These are phyloP conservation scores for Willisornis vidua DNA, from an alignment of 2,113 vertebrate genomes.

Conservation along the genomic window DNA sequence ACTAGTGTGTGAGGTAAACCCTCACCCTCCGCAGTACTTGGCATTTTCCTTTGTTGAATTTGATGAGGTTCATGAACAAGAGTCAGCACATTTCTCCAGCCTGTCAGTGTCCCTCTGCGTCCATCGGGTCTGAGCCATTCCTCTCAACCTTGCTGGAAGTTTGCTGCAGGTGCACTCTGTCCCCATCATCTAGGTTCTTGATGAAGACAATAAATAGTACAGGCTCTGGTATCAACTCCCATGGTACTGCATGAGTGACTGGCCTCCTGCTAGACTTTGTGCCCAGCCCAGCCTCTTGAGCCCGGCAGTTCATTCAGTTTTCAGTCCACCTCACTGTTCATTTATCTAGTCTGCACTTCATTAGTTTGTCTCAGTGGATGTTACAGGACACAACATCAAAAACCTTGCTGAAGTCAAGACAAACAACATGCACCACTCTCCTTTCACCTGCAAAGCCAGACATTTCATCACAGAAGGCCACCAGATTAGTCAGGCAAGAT, in stretches of 20 bases:
- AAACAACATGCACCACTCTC: neutral
- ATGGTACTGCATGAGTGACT: neutral
- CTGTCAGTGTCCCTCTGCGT: neutral
- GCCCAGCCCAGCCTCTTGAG: neutral
- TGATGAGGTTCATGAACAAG: neutral
- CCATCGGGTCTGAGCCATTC: neutral
- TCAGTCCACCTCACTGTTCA: neutral
- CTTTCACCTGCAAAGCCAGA: neutral
- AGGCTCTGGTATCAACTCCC: accelerated
- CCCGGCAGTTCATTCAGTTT: neutral
- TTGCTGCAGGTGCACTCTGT: neutral
- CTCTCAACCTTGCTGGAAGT: neutral
- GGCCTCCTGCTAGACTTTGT: neutral
- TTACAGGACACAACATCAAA: neutral
- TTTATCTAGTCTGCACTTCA: neutral
- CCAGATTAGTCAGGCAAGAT: neutral
- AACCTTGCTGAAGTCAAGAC: neutral
- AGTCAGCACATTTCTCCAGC: neutral
- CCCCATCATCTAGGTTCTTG: neutral
- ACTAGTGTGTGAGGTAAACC: neutral
- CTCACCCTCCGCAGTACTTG: neutral
- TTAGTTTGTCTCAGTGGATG: neutral
- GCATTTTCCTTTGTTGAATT: neutral
- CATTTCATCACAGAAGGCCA: neutral
- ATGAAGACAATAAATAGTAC: neutral